Conservation (phyloP, 2,113 vertebrate species). For the Tragelaphus scriptus region DNA sequence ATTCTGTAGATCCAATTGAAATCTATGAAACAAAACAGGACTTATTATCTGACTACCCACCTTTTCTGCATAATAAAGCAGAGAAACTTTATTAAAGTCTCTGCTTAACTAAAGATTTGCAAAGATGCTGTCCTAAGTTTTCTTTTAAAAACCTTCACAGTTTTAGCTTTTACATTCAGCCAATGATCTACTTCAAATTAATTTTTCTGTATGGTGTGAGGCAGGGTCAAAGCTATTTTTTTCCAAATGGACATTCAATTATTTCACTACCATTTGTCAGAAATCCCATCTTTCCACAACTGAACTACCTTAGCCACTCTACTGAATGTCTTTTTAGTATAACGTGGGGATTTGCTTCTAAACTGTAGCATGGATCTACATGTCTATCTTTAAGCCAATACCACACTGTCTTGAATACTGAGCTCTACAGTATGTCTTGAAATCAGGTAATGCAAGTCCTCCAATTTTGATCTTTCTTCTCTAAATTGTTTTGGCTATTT, state of each 20-base stretch:
- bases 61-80: neutral
- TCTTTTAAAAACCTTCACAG: neutral
- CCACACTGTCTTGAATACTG: neutral
- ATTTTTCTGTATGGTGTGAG: neutral
- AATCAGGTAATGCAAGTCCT: neutral
- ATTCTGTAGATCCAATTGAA: neutral
- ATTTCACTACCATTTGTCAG: neutral
- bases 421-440: neutral
- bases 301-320: neutral
- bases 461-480: neutral
- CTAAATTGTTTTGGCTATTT: neutral
- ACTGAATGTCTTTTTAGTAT: neutral
- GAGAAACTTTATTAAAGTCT: slow-evolving; percentile 3
- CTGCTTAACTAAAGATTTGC: neutral
- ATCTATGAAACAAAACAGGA: neutral
- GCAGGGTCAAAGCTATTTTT: neutral
- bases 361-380: neutral
- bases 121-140: neutral
- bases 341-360: neutral
- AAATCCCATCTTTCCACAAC: neutral
- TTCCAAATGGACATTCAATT: neutral
- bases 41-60: neutral
- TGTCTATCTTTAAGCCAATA: neutral
- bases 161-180: slow-evolving; percentile 16
- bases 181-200: neutral